A percentile compares a stretch with the other conserved stretches of the same genome.
Conservation (phyloP, 2,113 vertebrate species). For the Cettia cetti region DNA sequence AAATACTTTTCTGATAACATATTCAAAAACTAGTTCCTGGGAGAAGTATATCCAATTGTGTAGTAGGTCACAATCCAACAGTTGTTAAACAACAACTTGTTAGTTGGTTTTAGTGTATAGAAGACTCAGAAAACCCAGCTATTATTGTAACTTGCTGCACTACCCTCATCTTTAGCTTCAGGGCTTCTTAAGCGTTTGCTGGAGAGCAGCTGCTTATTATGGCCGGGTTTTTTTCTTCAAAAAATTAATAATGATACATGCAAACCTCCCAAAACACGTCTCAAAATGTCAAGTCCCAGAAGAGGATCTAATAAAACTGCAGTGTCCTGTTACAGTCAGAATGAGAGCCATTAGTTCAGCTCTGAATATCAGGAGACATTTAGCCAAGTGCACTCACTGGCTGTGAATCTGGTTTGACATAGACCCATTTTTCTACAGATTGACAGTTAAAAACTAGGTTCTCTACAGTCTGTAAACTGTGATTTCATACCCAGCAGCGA, state of each 20-base stretch:
- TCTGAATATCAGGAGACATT: constrained; percentile 18
- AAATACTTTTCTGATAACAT: not conserved
- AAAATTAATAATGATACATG: not conserved
- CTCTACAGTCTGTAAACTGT: constrained; percentile 9
- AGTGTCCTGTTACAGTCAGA: not conserved
- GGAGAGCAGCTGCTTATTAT: not conserved
- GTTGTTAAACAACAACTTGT: not conserved
- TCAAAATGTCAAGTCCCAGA: not conserved
- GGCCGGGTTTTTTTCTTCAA: fast-evolving
- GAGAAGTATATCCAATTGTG: not conserved
- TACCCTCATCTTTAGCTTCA: not conserved
- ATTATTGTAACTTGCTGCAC: not conserved
- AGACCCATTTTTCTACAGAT: not conserved
- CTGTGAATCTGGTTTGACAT: not conserved
- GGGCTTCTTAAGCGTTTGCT: not conserved
- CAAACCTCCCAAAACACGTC: not conserved
- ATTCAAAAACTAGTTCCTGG: not conserved
- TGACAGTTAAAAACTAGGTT: not conserved
- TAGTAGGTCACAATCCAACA: not conserved
- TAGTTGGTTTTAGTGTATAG: not conserved
- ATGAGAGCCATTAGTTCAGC: constrained; percentile 14
- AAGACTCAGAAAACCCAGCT: not conserved
- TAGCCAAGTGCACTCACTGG: not conserved
- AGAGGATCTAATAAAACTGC: constrained; percentile 4
- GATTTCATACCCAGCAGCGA: not conserved